Evolutionary conservation across 2,888 invertebrate genomes (phyloP).

Genomic region (Heteromurus nitidus): DNA sequence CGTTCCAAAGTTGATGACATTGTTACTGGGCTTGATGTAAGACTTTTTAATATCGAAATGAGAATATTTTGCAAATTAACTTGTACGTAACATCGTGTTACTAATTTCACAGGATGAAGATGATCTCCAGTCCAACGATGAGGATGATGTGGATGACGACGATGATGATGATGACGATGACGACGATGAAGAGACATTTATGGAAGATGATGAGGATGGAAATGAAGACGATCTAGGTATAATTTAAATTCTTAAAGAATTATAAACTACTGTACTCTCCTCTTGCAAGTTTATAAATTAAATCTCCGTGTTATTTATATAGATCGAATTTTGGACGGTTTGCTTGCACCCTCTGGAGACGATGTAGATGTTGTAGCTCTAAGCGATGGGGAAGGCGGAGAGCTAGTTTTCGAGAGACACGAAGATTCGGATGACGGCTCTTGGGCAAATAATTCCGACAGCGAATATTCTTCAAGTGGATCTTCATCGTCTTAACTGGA

Average conservation of each 20-base stretch:
- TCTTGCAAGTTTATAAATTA: not conserved
- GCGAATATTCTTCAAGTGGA: conserved; percentile 47
- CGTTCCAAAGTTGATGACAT: conserved; percentile 90
- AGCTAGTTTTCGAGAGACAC: conserved; percentile 44
- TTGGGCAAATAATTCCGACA: conserved; percentile 31
- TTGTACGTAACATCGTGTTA: not conserved
- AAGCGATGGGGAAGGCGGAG: conserved; percentile 60
- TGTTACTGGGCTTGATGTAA: conserved; percentile 76
- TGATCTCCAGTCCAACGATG: conserved; percentile 76
- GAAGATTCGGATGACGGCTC: conserved; percentile 52
- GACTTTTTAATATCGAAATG: not conserved
- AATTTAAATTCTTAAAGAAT: not conserved
- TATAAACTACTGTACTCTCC: not conserved
- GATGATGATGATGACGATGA: conserved; percentile 77
- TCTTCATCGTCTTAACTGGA: conserved; percentile 35
- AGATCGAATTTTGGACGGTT: conserved; percentile 56
- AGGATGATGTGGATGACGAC: conserved; percentile 79
- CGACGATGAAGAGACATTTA: conserved; percentile 73
- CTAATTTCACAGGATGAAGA: conserved; percentile 59
- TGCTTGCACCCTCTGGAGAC: conserved; percentile 74
- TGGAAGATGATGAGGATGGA: conserved; percentile 72
- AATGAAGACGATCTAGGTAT: conserved; percentile 72
- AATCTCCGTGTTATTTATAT: not conserved
- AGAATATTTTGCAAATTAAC: not conserved
- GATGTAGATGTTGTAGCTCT: conserved; percentile 74